Percentiles rank a stretch among this genome's conserved stretches.
phyloP scores from a whole-genome alignment of 2,888 invertebrate genomes.

The Scaptodrosophila latifasciaeformis region DNA sequence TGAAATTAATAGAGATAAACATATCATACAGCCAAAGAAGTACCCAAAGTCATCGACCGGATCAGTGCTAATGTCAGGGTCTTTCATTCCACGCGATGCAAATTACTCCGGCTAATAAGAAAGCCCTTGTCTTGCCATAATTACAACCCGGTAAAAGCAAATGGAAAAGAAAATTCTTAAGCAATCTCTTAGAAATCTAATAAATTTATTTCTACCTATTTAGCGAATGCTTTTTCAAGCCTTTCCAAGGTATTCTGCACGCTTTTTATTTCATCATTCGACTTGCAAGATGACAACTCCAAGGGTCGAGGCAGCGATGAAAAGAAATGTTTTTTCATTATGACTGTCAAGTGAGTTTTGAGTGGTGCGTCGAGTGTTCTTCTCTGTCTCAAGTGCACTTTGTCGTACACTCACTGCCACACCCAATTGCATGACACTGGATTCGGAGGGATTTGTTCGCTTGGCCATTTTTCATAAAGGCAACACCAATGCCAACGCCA shows the following conservation, averaged over 20 bases:
- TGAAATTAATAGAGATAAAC: no score
- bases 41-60: no score
- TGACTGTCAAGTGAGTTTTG: constrained; percentile 52
- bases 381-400: constrained; percentile 56
- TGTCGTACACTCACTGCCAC: not conserved
- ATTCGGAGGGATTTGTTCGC: constrained; percentile 9
- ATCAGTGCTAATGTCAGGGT: no score
- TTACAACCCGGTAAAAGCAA: no score
- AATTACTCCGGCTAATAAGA: no score
- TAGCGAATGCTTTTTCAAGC: constrained; percentile 11
- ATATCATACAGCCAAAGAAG: no score
- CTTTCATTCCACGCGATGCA: no score
- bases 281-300: not conserved
- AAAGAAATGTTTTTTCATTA: constrained; percentile 62
- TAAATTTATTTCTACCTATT: constrained; percentile 39
- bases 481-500: constrained; percentile 7
- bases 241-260: constrained; percentile 15
- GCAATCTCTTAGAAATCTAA: constrained; percentile 26
- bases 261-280: not conserved
- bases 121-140: no score
- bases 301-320: not conserved
- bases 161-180: no score
- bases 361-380: constrained; percentile 53
- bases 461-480: constrained; percentile 45
- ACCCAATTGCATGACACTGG: not conserved